Evolutionary conservation across 1,140 invertebrate species (phyloP).

Genomic region (Zaprionus tsacasi): DNA sequence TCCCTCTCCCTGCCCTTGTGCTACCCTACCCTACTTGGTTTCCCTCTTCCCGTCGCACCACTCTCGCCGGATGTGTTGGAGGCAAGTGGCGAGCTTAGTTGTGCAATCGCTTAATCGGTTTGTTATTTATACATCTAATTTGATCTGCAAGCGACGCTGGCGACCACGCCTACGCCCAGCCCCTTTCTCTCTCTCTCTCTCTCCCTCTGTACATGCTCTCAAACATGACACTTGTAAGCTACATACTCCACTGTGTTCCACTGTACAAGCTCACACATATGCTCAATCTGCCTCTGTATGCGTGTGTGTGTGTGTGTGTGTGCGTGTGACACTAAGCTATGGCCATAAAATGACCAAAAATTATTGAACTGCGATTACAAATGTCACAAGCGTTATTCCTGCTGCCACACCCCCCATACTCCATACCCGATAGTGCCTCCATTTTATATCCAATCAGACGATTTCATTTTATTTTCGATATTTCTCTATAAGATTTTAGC

Average conservation of each 20-base stretch:
- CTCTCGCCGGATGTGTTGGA: conserved; percentile 40
- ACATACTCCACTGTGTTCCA: conserved; percentile 30
- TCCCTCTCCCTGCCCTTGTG: no score
- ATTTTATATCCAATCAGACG: conserved; percentile 50
- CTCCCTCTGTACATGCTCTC: conserved; percentile 24
- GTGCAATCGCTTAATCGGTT: conserved; percentile 78
- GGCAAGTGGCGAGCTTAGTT: conserved; percentile 62
- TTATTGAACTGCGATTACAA: conserved; percentile 80
- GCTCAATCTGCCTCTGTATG: conserved; percentile 26
- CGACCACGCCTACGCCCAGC: conserved; percentile 45
- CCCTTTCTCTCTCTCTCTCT: conserved; percentile 4
- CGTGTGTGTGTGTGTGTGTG: conserved; percentile 13
- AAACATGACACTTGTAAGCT: conserved; percentile 78
- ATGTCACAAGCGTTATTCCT: conserved; percentile 65
- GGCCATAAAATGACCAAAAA: conserved; percentile 76
- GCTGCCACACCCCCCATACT: conserved; percentile 1
- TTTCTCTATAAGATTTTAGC: conserved; percentile 44
- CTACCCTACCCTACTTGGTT: neutral
- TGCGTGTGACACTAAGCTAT: conserved; percentile 58
- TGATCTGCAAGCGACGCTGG: conserved; percentile 72
- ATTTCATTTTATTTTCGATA: conserved; percentile 45
- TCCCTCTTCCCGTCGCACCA: neutral
- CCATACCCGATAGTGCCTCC: neutral
- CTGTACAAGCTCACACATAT: conserved; percentile 30
- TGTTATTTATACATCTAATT: conserved; percentile 83